phyloP scores from a whole-genome alignment of 2,113 vertebrate genomes.

The Pomatostomus ruficeps region DNA sequence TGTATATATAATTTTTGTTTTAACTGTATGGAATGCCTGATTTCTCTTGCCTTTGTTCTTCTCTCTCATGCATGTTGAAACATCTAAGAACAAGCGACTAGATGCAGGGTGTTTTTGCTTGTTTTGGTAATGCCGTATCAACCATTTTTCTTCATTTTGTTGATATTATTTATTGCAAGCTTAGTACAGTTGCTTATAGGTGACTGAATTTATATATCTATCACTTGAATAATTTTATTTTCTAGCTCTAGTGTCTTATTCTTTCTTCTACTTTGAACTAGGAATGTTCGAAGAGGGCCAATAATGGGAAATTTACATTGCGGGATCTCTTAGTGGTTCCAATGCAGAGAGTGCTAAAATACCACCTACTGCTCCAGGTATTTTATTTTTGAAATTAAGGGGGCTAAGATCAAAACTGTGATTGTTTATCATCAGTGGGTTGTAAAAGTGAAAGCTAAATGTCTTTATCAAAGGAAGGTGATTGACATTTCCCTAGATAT shows the following conservation, averaged over 20 bases:
- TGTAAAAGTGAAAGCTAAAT: not conserved
- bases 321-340: slow-evolving; percentile 95
- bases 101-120: not conserved
- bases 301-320: slow-evolving; percentile 94
- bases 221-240: not conserved
- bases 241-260: not conserved
- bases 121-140: not conserved
- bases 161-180: not conserved
- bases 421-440: not conserved
- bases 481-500: not conserved
- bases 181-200: not conserved
- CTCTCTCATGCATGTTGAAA: not conserved
- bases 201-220: not conserved
- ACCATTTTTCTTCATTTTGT: not conserved
- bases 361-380: slow-evolving; percentile 95
- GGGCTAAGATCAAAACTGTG: not conserved
- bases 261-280: not conserved
- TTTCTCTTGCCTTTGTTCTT: not conserved
- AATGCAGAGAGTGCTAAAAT: slow-evolving; percentile 97
- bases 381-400: not conserved
- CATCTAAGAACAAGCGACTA: not conserved
- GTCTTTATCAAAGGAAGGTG: not conserved
- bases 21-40: not conserved
- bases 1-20: not conserved
- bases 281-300: slow-evolving; percentile 96